Percentiles rank a stretch among this genome's conserved stretches.
Evolutionary conservation across 1,140 invertebrate genomes (phyloP).

Genomic region (Bemisia tabaci): DNA sequence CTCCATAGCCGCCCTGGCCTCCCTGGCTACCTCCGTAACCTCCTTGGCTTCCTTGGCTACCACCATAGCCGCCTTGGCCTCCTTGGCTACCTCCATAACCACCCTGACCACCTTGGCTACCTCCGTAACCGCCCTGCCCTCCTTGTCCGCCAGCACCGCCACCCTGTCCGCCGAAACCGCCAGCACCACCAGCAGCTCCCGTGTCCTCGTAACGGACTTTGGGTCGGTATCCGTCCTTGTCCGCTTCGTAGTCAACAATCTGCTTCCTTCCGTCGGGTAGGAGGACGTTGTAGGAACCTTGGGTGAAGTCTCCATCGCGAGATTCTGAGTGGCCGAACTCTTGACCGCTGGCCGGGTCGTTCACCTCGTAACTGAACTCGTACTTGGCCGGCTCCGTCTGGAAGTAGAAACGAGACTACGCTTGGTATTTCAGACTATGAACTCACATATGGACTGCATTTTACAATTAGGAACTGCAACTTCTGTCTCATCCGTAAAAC

Average conservation of each 20-base stretch:
- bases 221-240: constrained; percentile 47
- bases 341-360: constrained; percentile 38
- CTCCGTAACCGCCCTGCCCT: background rate
- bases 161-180: background rate
- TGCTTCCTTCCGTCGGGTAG: constrained; percentile 49
- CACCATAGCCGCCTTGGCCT: background rate
- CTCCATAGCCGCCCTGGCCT: too few species aligned
- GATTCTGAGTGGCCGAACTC: constrained; percentile 50
- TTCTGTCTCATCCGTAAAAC: too few species aligned
- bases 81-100: background rate
- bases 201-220: constrained; percentile 48
- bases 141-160: background rate
- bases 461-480: too few species aligned
- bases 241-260: constrained; percentile 47
- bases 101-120: background rate
- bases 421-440: background rate
- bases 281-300: constrained; percentile 46
- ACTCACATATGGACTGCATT: too few species aligned
- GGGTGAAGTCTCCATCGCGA: constrained; percentile 42
- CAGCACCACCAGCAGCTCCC: background rate
- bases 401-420: constrained; percentile 18
- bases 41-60: too few species aligned
- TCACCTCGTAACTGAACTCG: constrained; percentile 48
- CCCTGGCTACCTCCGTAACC: too few species aligned
- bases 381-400: constrained; percentile 49